Evolutionary conservation across 2,888 invertebrate species (phyloP), one percentile per base, ranked within the genome.

Genomic region (Rutpela maculata): DNA sequence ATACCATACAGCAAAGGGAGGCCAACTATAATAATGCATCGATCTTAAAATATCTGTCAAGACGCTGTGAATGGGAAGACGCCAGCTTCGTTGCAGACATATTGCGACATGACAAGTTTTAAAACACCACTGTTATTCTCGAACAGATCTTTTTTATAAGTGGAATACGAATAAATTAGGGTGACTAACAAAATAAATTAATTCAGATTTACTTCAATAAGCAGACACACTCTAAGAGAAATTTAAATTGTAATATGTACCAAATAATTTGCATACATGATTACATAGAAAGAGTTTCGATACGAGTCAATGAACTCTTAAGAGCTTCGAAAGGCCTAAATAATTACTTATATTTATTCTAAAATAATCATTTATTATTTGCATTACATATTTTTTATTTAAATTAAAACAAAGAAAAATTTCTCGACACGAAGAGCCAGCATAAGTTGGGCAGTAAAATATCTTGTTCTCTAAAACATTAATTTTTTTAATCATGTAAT

Each of bases 301-400:
- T 43, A 12, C 12, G 12, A 43, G 43, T 43, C 43, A 15, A 50
- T 50, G n/a, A 50, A n/a, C n/a, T 15, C n/a, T 50, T n/a, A n/a
- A 50, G n/a, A 50, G 6, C 4, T 50, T 15, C 50, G 6, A 50
- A 50, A 15, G 15, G 3, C 6, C n/a, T 50, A 12, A 15, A n/a
- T 50, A 50, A 50, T 50, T 50, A 50, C 50, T 50, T 50, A 15
- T 12, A 50, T 50, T 50, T 50, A 50, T 50, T n/a, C 50, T 50
- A 50, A 15, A 50, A 17, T 50, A 15, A 50, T 50, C 50, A 50
- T n/a, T 50, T 50, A n/a, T 50, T n/a, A 50, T 50, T 50, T 50
- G n/a, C 50, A 50, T 50, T 50, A n/a, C 50, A n/a, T 50, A 12
- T 50, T 15, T 50, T n/a, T 4, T 50, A 50, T 50, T 50, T n/a